Evolutionary conservation across 2,888 invertebrate species (phyloP), one percentile per base, ranked within the genome.

Genomic region (Drosophila cognata): DNA sequence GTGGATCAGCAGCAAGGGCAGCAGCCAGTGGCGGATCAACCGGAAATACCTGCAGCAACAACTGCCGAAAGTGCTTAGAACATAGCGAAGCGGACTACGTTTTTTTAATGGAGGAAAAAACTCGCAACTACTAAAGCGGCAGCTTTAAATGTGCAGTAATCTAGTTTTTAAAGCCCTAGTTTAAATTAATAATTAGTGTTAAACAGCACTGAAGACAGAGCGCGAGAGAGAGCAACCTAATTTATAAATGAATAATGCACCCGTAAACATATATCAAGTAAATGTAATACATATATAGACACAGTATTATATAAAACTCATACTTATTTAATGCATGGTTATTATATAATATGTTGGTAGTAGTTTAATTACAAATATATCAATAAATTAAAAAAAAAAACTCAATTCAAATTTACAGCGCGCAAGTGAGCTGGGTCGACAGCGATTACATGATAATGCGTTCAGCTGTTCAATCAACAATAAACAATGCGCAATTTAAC

Each of bases 101-200:
- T 50, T 50, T 61, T 63, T 56, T 1, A 38, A 28, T 38, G 38
- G 57, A 46, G 50, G 35, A 43, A 48, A 55, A 62, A 81, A 79
- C 89, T 86, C 90, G 89, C 90, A 86, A 90, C 85, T 77, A 86
- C 68, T 88, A 88, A 88, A 86, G 85, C 90, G 87, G 84, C 85
- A 90, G 89, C 85, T 90, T 90, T 88, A 86, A 88, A 90, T 79
- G 88, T 86, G 85, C 89, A 90, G 75, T 88, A 90, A 79, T 76
- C 71, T 90, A 90, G 87, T 84, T 86, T 81, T 81, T 83, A 88
- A 80, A 71, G 55, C 67, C 61, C 61, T 82, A 85, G 76, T 80
- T 85, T 88, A 86, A 86, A 65, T 88, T 90, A 88, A 88, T 63
- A 71, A 81, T 86, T 88, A 86, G 87, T 84, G 75, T 73, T 75